Evolutionary conservation across 2,888 invertebrate genomes (phyloP).

Genomic region (Linnaemya tessellans): DNA sequence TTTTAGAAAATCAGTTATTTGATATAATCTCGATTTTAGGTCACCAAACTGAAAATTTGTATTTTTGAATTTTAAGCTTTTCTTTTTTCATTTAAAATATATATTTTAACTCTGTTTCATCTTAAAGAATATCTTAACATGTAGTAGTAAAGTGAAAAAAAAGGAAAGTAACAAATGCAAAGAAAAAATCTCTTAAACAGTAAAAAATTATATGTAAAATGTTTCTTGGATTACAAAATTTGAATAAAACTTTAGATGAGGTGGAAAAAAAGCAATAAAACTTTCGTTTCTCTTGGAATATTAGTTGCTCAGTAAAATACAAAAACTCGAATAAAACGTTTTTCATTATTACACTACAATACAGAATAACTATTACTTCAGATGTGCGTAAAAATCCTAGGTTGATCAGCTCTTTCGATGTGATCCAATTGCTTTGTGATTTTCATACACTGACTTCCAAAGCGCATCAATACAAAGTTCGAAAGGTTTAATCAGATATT

Average conservation of each 20-base stretch:
- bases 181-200: conserved; percentile 37
- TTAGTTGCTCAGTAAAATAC: too few relatives aligned
- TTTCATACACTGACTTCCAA: too few relatives aligned
- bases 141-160: conserved; percentile 43
- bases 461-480: too few relatives aligned
- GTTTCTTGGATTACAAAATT: conserved; percentile 57
- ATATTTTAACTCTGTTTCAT: conserved; percentile 4
- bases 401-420: too few relatives aligned
- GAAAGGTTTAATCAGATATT: too few relatives aligned
- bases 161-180: conserved; percentile 21
- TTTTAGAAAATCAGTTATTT: background rate
- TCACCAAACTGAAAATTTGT: background rate
- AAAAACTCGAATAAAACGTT: too few relatives aligned
- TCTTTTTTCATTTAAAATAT: background rate
- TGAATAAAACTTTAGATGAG: conserved; percentile 44
- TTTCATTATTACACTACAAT: too few relatives aligned
- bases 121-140: conserved; percentile 47
- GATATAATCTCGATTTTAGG: background rate
- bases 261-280: background rate
- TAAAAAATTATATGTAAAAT: conserved; percentile 46
- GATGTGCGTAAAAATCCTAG: too few relatives aligned
- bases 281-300: background rate
- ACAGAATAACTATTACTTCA: too few relatives aligned
- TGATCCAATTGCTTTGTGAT: too few relatives aligned
- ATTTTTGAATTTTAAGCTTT: background rate